Percentiles rank a stretch among this genome's conserved stretches.
These are phyloP conservation scores for Gryllus bimaculatus DNA, from an alignment of 1,140 invertebrate genomes.

Conservation along the genomic window DNA sequence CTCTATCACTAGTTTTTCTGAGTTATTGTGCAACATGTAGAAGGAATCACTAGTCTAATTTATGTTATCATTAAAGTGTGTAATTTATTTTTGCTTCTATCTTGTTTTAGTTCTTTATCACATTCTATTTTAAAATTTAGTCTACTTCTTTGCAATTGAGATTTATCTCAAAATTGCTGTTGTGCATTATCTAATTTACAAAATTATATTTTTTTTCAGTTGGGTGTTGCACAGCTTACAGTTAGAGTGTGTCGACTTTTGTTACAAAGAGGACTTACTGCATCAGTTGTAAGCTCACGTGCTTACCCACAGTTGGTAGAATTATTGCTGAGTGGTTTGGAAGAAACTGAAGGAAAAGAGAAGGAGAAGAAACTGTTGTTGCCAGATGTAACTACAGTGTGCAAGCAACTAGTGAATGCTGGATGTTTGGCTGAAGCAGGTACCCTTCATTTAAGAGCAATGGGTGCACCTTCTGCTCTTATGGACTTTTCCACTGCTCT, in stretches of 20 bases:
- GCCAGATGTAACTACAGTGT: background rate
- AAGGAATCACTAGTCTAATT: too few relatives aligned
- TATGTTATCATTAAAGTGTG: too few relatives aligned
- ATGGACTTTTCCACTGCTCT: conserved; percentile 6
- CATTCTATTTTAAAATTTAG: too few relatives aligned
- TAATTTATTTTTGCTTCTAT: too few relatives aligned
- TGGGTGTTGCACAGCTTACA: background rate
- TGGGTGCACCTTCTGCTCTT: conserved; percentile 9
- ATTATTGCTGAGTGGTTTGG: background rate
- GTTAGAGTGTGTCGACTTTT: background rate
- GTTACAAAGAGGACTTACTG: background rate
- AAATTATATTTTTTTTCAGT: background rate
- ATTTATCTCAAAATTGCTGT: too few relatives aligned
- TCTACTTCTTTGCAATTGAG: too few relatives aligned
- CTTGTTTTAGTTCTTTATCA: too few relatives aligned
- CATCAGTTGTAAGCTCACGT: conserved; percentile 5
- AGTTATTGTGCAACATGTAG: too few relatives aligned
- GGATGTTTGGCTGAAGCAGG: conserved; percentile 13
- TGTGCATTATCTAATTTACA: too few relatives aligned
- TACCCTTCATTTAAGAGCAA: background rate
- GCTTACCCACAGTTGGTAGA: conserved; percentile 13
- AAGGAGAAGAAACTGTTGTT: background rate
- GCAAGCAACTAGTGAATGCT: conserved; percentile 2
- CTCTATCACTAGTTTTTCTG: too few relatives aligned
- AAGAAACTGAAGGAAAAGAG: background rate